Evolutionary conservation across 2,113 vertebrate genomes (phyloP), one percentile per base, ranked within the genome.

Genomic region (Sapayoa aenigma): DNA sequence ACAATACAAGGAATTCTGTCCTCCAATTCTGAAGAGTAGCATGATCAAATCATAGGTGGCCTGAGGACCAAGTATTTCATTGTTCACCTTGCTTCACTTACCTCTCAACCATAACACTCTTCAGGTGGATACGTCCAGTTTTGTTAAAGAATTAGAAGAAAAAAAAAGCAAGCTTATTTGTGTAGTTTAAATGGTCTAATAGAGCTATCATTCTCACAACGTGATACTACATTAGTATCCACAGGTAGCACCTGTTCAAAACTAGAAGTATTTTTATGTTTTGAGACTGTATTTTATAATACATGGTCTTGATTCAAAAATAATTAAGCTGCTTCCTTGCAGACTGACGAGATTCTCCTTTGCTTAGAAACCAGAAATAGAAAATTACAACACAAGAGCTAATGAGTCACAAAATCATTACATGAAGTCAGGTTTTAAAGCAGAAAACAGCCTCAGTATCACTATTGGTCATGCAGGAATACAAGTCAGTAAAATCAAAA

Each of bases 341-440:
- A 78, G 52, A 68, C 44, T 65, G 49, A 83, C 47, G 72, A 75
- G 35, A 75, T 49, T 72, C 27, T 73, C 91, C 67, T 81, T 91
- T 75, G 39, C 68, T 68, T 83, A 86, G 56, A 87, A 93, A 89
- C 47, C 59, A 93, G 80, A 74, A 88, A 86, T 28, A 86, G 79
- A 93, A 93, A 89, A 87, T 93, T 78, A 65, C 33, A 92, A 14
- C 46, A 15, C 42, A 47, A 60, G 39, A 78, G 28, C 21, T 91
- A 89, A 84, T 90, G 76, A 95, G 73, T 96, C 86, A 94, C 17
- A 10, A 94, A 90, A 71, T 49, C n/a, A 49, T 77, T 75, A 88
- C 42, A 5, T 77, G 35, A 77, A 91, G 85, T 59, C 41, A 65
- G 14, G 9, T 78, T 87, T 78, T 76, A 72, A 68, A 80, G 84